phyloP scores from a whole-genome alignment of 2,113 vertebrate species.

The Peromyscus leucopus region DNA sequence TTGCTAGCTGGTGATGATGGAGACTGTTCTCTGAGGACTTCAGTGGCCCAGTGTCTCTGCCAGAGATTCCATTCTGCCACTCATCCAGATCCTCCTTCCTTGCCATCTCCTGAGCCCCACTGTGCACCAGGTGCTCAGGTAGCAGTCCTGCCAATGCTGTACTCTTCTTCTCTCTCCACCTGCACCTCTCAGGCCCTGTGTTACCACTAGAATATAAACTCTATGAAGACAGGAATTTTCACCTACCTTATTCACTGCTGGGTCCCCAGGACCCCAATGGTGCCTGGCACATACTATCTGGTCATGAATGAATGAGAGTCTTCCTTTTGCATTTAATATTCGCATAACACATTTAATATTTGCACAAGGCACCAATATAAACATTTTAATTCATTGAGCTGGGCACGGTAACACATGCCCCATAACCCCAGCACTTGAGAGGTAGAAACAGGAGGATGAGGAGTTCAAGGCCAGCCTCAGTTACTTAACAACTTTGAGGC shows the following conservation, averaged over 20 bases:
- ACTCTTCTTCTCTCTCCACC: neutral
- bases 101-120: neutral
- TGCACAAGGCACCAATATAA: neutral
- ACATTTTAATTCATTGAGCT: neutral
- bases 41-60: neutral
- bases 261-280: neutral
- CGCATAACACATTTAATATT: neutral
- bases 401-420: neutral
- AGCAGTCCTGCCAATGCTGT: neutral
- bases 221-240: neutral
- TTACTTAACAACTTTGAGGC: neutral
- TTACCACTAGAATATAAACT: neutral
- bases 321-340: conserved; percentile 38
- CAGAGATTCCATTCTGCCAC: neutral
- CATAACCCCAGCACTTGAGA: neutral
- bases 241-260: neutral
- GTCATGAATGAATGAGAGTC: neutral
- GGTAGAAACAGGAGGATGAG: neutral
- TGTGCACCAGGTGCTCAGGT: neutral
- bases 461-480: neutral
- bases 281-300: neutral
- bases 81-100: neutral
- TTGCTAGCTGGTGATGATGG: neutral
- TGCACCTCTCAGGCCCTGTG: neutral
- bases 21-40: neutral